Evolutionary conservation across 1,140 invertebrate genomes (phyloP).

Genomic region (Diuraphis noxia): DNA sequence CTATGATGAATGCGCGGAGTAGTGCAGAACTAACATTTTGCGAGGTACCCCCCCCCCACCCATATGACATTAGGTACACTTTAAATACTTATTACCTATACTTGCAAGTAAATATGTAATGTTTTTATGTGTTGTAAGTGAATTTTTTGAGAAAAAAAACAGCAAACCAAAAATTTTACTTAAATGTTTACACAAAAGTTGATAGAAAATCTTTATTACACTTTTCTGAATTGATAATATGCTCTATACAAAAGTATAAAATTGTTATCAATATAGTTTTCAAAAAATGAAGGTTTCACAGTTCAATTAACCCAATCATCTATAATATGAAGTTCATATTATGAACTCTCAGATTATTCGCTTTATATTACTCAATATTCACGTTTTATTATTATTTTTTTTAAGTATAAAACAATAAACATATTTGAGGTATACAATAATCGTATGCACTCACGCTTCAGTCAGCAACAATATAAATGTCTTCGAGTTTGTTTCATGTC

Average conservation of each 20-base stretch:
- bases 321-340: too few relatives aligned
- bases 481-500: not conserved
- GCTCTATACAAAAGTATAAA: too few relatives aligned
- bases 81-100: not conserved
- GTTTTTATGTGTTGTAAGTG: not conserved
- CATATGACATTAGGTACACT: not conserved
- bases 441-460: not conserved
- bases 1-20: too few relatives aligned
- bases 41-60: not conserved
- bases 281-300: not conserved
- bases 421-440: not conserved
- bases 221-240: not conserved
- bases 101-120: not conserved
- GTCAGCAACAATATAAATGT: not conserved
- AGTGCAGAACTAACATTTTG: not conserved
- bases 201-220: not conserved
- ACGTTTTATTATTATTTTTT: not conserved
- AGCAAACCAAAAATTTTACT: not conserved
- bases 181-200: not conserved
- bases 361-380: not conserved
- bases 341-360: not conserved
- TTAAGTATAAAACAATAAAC: not conserved
- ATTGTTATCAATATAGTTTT: not conserved
- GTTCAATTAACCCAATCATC: not conserved
- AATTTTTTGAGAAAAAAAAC: not conserved